phyloP scores from a whole-genome alignment of 2,113 vertebrate genomes.

The Pseudopodoces humilis region DNA sequence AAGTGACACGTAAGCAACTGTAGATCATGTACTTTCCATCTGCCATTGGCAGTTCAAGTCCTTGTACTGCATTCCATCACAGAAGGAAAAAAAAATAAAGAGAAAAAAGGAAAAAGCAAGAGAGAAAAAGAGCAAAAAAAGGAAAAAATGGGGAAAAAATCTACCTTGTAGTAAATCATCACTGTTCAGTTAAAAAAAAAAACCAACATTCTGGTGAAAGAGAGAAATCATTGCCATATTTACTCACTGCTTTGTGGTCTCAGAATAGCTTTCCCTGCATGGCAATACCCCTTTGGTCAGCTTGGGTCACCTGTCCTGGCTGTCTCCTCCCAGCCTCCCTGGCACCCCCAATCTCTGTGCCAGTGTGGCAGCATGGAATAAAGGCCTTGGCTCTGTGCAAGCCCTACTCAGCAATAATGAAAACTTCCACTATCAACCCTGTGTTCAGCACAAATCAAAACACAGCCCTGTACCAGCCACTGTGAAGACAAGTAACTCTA shows the following conservation, averaged over 20 bases:
- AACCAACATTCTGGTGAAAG: neutral
- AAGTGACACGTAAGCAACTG: neutral
- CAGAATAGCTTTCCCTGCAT: neutral
- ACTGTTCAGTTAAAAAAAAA: neutral
- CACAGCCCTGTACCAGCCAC: neutral
- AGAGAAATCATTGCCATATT: neutral
- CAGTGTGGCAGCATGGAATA: neutral
- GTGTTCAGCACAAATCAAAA: neutral
- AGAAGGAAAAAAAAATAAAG: neutral
- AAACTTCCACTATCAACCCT: neutral
- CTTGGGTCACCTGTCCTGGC: neutral
- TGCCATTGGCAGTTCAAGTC: neutral
- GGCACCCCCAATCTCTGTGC: neutral
- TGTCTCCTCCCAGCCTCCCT: neutral
- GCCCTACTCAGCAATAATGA: neutral
- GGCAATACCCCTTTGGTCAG: neutral
- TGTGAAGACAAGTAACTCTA: neutral
- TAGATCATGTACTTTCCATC: neutral
- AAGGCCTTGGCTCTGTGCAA: neutral
- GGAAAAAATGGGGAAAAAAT: accelerated
- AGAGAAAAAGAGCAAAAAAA: neutral
- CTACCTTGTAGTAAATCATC: neutral
- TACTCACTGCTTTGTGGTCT: neutral
- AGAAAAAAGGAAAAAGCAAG: neutral
- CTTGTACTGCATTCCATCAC: neutral